Conservation (phyloP, 92 coral and sea anemone genomes). For the Plumapathes pennacea region DNA sequence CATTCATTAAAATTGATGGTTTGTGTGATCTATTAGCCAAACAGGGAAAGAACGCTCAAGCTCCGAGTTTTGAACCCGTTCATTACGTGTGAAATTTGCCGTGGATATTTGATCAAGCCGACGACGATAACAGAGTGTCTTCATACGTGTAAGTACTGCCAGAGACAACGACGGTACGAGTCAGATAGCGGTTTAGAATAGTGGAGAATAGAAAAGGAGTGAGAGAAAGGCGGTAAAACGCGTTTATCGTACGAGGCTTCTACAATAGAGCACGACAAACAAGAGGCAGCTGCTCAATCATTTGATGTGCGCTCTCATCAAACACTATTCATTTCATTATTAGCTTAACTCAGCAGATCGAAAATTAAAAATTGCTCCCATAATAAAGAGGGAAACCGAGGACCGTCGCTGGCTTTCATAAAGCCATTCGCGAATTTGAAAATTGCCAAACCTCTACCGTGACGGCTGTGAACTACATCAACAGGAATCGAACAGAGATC, state of each 20-base stretch:
- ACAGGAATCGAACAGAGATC: neutral
- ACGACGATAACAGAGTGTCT: conserved; percentile 98
- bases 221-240: too few relatives aligned
- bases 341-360: conserved; percentile 60
- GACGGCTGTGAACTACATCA: neutral
- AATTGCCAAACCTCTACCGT: too few relatives aligned
- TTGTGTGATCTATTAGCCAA: conserved; percentile 74
- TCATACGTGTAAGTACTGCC: conserved; percentile 96
- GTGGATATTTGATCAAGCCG: conserved; percentile 95
- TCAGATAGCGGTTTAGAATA: too few relatives aligned
- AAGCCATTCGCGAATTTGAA: too few relatives aligned
- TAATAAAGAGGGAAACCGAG: neutral
- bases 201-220: too few relatives aligned
- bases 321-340: conserved; percentile 59
- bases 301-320: conserved; percentile 53
- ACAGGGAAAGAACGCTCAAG: conserved; percentile 84
- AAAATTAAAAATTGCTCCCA: conserved; percentile 11
- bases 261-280: too few relatives aligned
- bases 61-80: conserved; percentile 85
- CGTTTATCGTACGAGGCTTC: too few relatives aligned
- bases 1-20: conserved; percentile 32
- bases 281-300: conserved; percentile 25
- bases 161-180: too few relatives aligned
- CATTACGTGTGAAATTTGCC: conserved; percentile 88
- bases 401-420: conserved; percentile 5